These are phyloP conservation scores for Athalia circularis DNA, from an alignment of 2,888 invertebrate genomes.

Conservation along the genomic window DNA sequence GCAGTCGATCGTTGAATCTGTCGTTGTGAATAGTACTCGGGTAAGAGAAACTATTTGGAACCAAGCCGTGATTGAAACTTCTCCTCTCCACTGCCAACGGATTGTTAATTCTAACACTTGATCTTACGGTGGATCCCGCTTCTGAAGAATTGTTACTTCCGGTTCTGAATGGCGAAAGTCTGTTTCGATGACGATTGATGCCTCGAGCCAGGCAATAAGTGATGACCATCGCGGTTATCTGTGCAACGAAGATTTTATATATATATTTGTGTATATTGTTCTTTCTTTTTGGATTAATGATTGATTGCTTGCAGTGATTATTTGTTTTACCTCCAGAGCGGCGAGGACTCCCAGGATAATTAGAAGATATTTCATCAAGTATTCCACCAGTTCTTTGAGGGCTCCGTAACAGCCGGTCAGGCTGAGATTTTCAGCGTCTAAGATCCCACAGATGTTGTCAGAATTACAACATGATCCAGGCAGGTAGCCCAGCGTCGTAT, in stretches of 20 bases:
- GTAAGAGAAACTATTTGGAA: too few species aligned
- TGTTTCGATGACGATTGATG: constrained; percentile 17
- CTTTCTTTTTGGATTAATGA: not conserved
- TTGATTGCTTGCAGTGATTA: not conserved
- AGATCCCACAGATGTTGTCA: constrained; percentile 6
- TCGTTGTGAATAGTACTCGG: too few species aligned
- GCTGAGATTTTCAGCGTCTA: constrained; percentile 6
- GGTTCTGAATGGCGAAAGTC: not conserved
- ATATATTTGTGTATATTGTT: not conserved
- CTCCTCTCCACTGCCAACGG: too few species aligned
- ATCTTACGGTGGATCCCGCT: not conserved
- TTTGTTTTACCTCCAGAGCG: constrained; percentile 9
- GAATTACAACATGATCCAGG: constrained; percentile 47
- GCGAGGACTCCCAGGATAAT: constrained; percentile 19
- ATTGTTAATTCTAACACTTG: not conserved
- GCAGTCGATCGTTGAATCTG: too few species aligned
- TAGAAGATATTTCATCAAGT: not conserved
- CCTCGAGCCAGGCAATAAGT: constrained; percentile 25
- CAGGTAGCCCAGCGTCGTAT: constrained; percentile 29
- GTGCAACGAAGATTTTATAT: not conserved
- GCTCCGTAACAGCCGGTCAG: constrained; percentile 12
- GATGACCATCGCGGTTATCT: constrained; percentile 11
- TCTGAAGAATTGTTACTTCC: not conserved
- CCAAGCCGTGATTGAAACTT: too few species aligned
- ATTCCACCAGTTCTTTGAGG: constrained; percentile 17